Evolutionary conservation across 2,797 vertebrate species (phyloP), one percentile per base, ranked within the genome.

Genomic region (Poliocrania exsul): DNA sequence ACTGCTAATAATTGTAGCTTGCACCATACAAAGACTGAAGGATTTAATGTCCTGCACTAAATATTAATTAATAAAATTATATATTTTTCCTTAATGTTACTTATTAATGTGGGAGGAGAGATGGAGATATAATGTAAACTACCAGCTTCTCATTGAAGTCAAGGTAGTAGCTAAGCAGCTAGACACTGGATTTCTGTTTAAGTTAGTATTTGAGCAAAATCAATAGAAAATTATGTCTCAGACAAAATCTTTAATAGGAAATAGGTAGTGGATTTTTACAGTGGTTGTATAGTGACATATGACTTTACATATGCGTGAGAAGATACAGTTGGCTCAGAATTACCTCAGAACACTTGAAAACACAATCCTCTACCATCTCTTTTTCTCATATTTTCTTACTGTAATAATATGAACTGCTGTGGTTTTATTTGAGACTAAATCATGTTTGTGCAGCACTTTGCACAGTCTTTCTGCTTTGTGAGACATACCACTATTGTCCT

Each of bases 271-370:
- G 9, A 44, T 29, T 77, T 84, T 50, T 37, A 33, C 58, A 10
- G 33, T 60, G 35, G 11, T 25, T 62, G 12, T 81, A 25, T 40
- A 60, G 47, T 56, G 40, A 31, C 5, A 17, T 49, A 18, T 6
- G 1, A 44, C 5, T 56, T 14, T n/a, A 21, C 16, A 35, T 0
- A 0, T 4, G 3, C 44, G 2, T 58, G 71, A 66, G 38, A 86
- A 62, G 35, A 51, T 5, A 29, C 4, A 19, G 16, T 38, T 70
- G 5, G 5, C 29, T 78, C 11, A 57, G 70, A 93, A 47, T n/a
- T 26, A 67, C 4, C 29, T 61, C n/a, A 72, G n/a, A 81, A 57
- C 16, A 64, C 28, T 26, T 29, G 17, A 86, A 70, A 89, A 74
- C 47, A 78, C 31, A 65, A 10, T 67, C 5, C 5, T 81, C 9